phyloP scores from a whole-genome alignment of 2,888 invertebrate genomes.

The Drosophila emarginata region DNA sequence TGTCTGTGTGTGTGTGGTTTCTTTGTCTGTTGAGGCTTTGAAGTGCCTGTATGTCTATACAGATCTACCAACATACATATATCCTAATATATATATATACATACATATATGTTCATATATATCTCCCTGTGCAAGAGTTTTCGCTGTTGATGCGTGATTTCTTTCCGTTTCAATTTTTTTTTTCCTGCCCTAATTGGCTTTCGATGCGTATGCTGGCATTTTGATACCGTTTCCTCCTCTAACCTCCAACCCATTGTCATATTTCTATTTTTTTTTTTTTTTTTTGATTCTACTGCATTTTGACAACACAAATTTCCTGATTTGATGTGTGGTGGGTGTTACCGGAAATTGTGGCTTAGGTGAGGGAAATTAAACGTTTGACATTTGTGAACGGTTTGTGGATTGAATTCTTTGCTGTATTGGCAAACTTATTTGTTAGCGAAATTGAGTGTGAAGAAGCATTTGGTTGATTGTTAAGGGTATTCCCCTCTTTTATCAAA shows the following conservation, averaged over 20 bases:
- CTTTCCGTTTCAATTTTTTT: constrained; percentile 32
- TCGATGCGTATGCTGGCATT: constrained; percentile 63
- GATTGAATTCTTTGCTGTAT: constrained; percentile 45
- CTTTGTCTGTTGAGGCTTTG: constrained; percentile 44
- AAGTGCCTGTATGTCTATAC: constrained; percentile 43
- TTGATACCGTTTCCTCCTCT: constrained; percentile 19
- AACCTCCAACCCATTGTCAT: constrained; percentile 16
- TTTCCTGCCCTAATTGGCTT: constrained; percentile 71
- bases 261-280: constrained; percentile 14
- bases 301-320: constrained; percentile 70
- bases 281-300: constrained; percentile 52
- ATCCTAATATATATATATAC: not conserved
- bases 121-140: constrained; percentile 24
- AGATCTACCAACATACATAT: constrained; percentile 13
- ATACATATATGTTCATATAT: not conserved
- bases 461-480: constrained; percentile 51
- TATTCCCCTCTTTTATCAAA: constrained; percentile 31
- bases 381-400: constrained; percentile 28
- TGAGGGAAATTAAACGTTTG: constrained; percentile 63
- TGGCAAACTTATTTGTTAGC: constrained; percentile 72
- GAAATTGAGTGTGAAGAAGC: constrained; percentile 66
- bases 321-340: constrained; percentile 68
- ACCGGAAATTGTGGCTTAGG: constrained; percentile 75
- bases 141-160: constrained; percentile 72
- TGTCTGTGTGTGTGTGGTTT: constrained; percentile 34